A percentile compares a stretch with the other conserved stretches of the same genome.
Evolutionary conservation across 2,113 vertebrate genomes (phyloP).

Genomic region (Archocentrus centrarchus): DNA sequence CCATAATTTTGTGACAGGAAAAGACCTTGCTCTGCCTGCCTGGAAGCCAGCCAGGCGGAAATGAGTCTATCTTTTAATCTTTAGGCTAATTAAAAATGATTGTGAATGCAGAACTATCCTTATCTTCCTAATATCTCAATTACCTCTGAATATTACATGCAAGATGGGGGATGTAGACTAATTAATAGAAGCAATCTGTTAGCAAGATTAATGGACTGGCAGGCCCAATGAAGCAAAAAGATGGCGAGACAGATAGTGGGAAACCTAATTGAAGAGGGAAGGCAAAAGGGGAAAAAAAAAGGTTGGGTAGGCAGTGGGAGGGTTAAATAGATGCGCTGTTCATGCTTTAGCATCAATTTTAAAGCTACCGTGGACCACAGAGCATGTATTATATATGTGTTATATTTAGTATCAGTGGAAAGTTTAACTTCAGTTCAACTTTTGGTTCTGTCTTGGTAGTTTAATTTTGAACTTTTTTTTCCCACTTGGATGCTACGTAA

Average conservation of each 20-base stretch:
- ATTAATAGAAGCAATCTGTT: constrained; percentile 77
- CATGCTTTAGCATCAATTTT: background rate
- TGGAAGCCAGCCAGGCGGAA: constrained; percentile 30
- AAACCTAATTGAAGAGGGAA: constrained; percentile 47
- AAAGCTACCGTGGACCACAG: background rate
- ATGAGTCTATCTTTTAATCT: constrained; percentile 56
- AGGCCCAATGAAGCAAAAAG: constrained; percentile 52
- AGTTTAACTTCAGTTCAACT: constrained; percentile 28
- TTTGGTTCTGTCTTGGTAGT: constrained; percentile 1
- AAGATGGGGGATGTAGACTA: constrained; percentile 68
- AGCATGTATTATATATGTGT: background rate
- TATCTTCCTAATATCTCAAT: constrained; percentile 73
- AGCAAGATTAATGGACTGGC: constrained; percentile 69
- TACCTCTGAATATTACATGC: constrained; percentile 72
- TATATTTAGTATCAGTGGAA: constrained; percentile 13
- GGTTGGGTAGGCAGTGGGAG: background rate
- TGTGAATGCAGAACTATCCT: constrained; percentile 57
- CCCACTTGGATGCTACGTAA: background rate
- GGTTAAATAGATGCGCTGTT: constrained; percentile 4
- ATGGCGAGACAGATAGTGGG: constrained; percentile 56
- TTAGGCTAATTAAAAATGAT: constrained; percentile 69
- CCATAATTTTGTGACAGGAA: constrained; percentile 13
- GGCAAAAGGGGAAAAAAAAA: background rate
- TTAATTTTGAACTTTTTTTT: constrained; percentile 25
- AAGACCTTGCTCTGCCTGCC: constrained; percentile 26